Base-by-base conservation (phyloP, 2,113 vertebrate genomes). In the Chinchilla lanigera region DNA sequence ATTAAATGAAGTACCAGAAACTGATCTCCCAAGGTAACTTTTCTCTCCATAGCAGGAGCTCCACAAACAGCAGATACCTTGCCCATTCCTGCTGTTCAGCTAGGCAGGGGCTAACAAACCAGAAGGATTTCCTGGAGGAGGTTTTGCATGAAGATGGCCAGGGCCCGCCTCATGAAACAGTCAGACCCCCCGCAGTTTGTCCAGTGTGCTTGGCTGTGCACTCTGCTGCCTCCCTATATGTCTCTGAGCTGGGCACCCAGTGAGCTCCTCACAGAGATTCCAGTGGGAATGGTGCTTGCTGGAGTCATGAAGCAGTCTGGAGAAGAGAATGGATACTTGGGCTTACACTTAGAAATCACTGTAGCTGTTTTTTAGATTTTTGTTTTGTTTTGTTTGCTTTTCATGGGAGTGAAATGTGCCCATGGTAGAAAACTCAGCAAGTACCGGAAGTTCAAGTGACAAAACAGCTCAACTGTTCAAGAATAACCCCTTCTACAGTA, bases 191-290 rank as follows among this genome's bases (percentile, higher is more conserved):
- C 13, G 12, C 12, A 2, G 26, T 2, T 69, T 54, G 22, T 20
- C 11, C 28, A 7, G 2, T 1, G 0, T 5, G 0, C 38, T 1
- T 54, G 41, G 28, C 26, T 13, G 1, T 1, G 4, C 33, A 5
- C 41, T 16, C 1, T 7, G 35, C 16, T 5, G 4, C 20, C 65
- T 30, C 41, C 19, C 71, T 30, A 4, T 13, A 14, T 2, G 3
- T 28, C 50, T 60, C 65, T 28, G 38, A 77, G 30, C 56, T 33
- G 50, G 24, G 20, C 4, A 28, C 38, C 35, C 35, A 22, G n/a
- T 2, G 33, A 71, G 24, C 24, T 58, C 38, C 61, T 10, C 26
- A 16, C 0, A 1, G 0, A 20, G 80, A 80, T 7, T 12, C 30
- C 3, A 14, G 50, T 9, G 30, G 12, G 11, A 75, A 61, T 24